A percentile compares a stretch with the other conserved stretches of the same genome.
Evolutionary conservation across 1,140 invertebrate species (phyloP).

Genomic region (Riptortus pedestris): DNA sequence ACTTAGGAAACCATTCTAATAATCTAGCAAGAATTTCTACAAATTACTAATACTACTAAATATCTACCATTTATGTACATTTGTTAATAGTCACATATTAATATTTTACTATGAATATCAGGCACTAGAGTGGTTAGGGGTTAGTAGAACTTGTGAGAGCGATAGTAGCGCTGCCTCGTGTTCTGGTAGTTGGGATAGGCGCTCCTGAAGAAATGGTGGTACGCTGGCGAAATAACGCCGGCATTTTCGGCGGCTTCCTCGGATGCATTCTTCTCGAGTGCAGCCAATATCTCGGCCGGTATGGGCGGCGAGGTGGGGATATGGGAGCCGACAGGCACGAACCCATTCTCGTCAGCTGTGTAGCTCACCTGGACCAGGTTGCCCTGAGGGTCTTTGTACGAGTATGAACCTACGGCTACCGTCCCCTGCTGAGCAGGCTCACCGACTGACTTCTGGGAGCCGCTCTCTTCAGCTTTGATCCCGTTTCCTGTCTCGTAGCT

Average conservation of each 20-base stretch:
- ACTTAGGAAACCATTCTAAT: no score
- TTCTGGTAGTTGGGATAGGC: no score
- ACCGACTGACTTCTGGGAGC: conserved; percentile 20
- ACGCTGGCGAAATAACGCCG: conserved; percentile 5
- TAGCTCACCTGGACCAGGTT: conserved; percentile 18
- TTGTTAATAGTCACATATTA: no score
- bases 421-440: conserved; percentile 13
- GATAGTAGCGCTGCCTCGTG: no score
- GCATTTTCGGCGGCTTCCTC: conserved; percentile 28
- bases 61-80: no score
- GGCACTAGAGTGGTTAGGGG: no score
- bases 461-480: conserved; percentile 25
- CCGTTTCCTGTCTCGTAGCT: conserved; percentile 28
- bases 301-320: conserved; percentile 29
- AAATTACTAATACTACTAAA: no score
- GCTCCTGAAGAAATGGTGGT: not conserved
- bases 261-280: conserved; percentile 27
- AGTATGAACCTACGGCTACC: conserved; percentile 2
- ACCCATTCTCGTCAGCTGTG: conserved; percentile 28
- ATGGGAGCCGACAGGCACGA: conserved; percentile 25
- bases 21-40: no score
- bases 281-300: conserved; percentile 28
- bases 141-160: no score
- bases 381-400: not conserved
- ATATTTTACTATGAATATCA: no score